Evolutionary conservation across 1,140 invertebrate species (phyloP), one percentile per base, ranked within the genome.

Genomic region (Oedothorax gibbosus): DNA sequence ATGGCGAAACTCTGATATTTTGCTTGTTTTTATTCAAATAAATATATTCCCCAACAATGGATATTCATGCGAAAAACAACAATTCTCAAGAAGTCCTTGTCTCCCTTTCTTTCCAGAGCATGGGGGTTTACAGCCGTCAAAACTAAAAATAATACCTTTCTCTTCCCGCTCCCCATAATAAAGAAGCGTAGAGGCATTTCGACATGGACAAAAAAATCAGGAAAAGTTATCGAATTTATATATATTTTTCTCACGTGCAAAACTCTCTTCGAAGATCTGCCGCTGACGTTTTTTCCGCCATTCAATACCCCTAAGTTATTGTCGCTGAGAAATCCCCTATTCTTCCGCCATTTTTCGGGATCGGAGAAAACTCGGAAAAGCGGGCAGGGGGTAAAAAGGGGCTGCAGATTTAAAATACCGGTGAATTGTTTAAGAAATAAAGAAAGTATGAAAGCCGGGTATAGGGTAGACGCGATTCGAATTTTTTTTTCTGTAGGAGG

Each of bases 341-440:
- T 80, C 78, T 71, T 57, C 35, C 9, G 65, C 65, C 75, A 77
- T 77, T 77, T 77, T 62, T 50, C 75, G 54, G 35, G 78, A 71
- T 69, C 62, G 54, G 49, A 5, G 20, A 62, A 77, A 77, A 77
- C 53, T 56, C 35, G 72, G 75, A 79, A 2, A 56, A 49, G 21
- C 15, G 21, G 50, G n/a, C 12, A 18, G 21, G 20, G 53, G 53
- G 78, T 71, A 80, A 71, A 65, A 18, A 64, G 53, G 60, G 50
- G 12, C 62, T 69, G 15, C 51, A 71, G 78, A 80, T 80, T 80
- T 80, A 80, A 80, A 80, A 80, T 71, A 80, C 62, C 78, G 65
- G 50, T 20, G 78, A 80, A 80, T 80, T 80, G 65, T 80, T 80
- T 80, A 80, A 79, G 76, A 79, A 66, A 79, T 79, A 79, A 79